Evolutionary conservation across 2,797 vertebrate genomes (phyloP), one percentile per base, ranked within the genome.

Genomic region (Melanotaenia trifasciata): DNA sequence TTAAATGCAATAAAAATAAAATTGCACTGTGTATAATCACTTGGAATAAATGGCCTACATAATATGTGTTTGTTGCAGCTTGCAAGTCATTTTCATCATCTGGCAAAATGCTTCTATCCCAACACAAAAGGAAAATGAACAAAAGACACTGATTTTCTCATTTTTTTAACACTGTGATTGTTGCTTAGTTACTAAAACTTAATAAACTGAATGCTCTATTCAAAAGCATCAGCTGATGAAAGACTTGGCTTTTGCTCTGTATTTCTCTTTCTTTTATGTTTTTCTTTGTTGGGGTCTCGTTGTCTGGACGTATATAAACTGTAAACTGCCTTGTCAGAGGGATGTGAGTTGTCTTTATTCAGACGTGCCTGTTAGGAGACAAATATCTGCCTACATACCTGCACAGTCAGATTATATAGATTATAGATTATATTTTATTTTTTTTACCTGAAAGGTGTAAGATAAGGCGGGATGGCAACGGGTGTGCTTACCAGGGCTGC

Each of bases 171-270:
- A 38, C 68, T 36, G 30, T 67, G 58, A 80, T 80, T 73, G 84
- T 89, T 89, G 84, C 89, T 83, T 83, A 75, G 84, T 76, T 87
- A 88, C 86, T 62, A 64, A 73, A 80, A 77, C 13, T 71, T 12
- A 54, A 73, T 71, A 32, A 64, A 56, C 74, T 50, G 75, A 84
- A 75, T 43, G 35, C 74, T 76, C 18, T 33, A 59, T 83, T 84
- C 26, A 83, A 58, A 68, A 65, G 35, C 28, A 18, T 67, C 53
- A 20, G 22, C 36, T 57, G 62, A 76, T 43, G 26, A 83, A 79
- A 62, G 40, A 63, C 47, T 50, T 16, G 3, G 12, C 24, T 64
- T 65, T 59, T 62, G 73, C 53, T 64, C 72, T 65, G 68, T 84
- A 54, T 72, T 64, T 73, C 26, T 32, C 24, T 45, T 36, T 65